Percentiles rank a stretch among this genome's conserved stretches.
phyloP scores from a whole-genome alignment of 2,113 vertebrate species.

The Saiga tatarica region DNA sequence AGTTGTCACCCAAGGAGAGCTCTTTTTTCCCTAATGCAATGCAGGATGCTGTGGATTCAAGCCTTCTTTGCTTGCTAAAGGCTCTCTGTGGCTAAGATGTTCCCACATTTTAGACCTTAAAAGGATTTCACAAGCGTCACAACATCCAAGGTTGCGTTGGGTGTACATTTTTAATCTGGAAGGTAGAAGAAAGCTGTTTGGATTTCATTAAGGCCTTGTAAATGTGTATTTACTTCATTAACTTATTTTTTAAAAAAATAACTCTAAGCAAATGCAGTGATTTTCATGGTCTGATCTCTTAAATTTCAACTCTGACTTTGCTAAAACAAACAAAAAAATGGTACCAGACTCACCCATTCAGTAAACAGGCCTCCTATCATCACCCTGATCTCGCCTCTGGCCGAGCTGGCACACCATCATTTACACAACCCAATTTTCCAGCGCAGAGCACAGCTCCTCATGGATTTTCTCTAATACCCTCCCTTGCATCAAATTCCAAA shows the following conservation, averaged over 20 bases:
- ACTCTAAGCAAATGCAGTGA: neutral
- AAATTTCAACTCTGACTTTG: neutral
- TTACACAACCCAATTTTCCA: slow-evolving; percentile 11
- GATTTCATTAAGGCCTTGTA: slow-evolving; percentile 53
- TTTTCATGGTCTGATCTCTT: neutral
- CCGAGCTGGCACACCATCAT: neutral
- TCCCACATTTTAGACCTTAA: neutral
- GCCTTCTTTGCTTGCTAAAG: neutral
- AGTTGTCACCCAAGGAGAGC: neutral
- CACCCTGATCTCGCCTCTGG: neutral
- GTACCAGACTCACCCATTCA: rapidly evolving
- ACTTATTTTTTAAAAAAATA: neutral
- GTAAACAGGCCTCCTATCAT: neutral
- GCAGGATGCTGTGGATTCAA: too few relatives aligned
- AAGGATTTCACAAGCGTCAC: neutral
- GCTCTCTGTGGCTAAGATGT: neutral
- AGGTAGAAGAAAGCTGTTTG: slow-evolving; percentile 26
- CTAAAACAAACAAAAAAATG: neutral
- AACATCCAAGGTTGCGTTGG: neutral
- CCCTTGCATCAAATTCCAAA: neutral
- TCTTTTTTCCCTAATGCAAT: neutral
- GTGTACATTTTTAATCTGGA: slow-evolving; percentile 14
- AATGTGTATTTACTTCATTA: slow-evolving; percentile 4
- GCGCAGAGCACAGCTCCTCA: slow-evolving; percentile 18
- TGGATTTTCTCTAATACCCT: slow-evolving; percentile 11